A percentile compares a stretch with the other conserved stretches of the same genome.
Evolutionary conservation across 2,113 vertebrate genomes (phyloP).

Genomic region (Harpagus bidentatus): DNA sequence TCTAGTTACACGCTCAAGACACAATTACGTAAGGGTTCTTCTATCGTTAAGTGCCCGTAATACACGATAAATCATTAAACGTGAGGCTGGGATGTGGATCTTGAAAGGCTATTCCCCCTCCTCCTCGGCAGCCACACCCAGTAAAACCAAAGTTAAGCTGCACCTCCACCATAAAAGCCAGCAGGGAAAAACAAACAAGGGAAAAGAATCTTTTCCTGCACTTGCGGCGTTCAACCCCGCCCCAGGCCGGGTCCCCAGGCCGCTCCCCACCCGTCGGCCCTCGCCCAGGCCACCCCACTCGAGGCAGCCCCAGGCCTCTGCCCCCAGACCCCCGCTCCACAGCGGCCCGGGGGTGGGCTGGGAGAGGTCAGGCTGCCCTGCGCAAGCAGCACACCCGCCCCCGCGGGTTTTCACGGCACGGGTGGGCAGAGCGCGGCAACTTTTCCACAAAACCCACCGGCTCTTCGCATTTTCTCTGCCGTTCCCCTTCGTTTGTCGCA

Average conservation of each 20-base stretch:
- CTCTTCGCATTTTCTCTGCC: neutral
- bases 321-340: fast-evolving
- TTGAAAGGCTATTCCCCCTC: neutral
- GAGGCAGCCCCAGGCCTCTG: too few species aligned
- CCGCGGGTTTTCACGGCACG: too few species aligned
- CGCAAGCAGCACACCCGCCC: neutral
- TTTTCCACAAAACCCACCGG: neutral
- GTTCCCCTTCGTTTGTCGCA: neutral
- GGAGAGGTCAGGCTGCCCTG: neutral
- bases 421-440: neutral
- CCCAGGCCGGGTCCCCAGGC: neutral
- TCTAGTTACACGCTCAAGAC: neutral
- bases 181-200: neutral
- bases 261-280: fast-evolving
- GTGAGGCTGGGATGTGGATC: fast-evolving
- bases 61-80: neutral
- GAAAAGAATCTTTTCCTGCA: neutral
- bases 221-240: fast-evolving
- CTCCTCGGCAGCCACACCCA: neutral
- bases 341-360: too few species aligned
- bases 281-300: neutral
- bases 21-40: neutral
- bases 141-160: neutral
- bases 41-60: fast-evolving
- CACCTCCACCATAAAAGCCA: neutral